Evolutionary conservation across 1,140 invertebrate species (phyloP).

Genomic region (Brachionus rotundiformis): DNA sequence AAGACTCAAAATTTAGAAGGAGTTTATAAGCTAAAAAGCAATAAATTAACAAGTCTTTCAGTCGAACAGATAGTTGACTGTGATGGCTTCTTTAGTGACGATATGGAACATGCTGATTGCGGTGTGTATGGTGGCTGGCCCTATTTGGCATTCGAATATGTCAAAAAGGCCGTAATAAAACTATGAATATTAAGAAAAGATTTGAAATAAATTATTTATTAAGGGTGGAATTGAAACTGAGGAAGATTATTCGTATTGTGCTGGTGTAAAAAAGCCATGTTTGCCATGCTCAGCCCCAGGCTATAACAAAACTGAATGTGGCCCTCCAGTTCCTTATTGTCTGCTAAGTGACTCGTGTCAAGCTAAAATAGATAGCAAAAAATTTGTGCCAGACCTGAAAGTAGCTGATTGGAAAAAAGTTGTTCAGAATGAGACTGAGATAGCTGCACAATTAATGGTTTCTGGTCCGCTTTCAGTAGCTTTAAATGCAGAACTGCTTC

Average conservation of each 20-base stretch:
- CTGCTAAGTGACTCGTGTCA: constrained; percentile 58
- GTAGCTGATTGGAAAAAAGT: constrained; percentile 58
- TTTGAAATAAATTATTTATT: not conserved
- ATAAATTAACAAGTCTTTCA: constrained; percentile 57
- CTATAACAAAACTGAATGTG: constrained; percentile 59
- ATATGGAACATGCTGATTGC: constrained; percentile 56
- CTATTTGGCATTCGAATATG: constrained; percentile 59
- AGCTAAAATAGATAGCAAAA: constrained; percentile 56
- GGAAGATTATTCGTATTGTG: constrained; percentile 59
- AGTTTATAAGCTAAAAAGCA: constrained; percentile 56
- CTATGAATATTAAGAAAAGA: not conserved
- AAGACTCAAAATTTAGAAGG: constrained; percentile 59
- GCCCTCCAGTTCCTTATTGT: constrained; percentile 57
- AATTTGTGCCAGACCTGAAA: constrained; percentile 58
- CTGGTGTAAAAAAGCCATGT: constrained; percentile 56
- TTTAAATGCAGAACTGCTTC: constrained; percentile 57
- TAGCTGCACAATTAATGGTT: constrained; percentile 57
- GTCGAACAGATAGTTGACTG: constrained; percentile 62
- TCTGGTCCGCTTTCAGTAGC: constrained; percentile 59
- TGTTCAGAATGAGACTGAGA: constrained; percentile 57
- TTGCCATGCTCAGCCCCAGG: constrained; percentile 57
- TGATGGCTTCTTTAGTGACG: constrained; percentile 56
- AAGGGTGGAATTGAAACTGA: constrained; percentile 58
- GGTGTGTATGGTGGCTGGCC: constrained; percentile 62
- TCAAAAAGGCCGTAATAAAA: constrained; percentile 54